Conservation (phyloP, 53 echinoderm and acorn worm genomes). For the Antedon mediterranea region DNA sequence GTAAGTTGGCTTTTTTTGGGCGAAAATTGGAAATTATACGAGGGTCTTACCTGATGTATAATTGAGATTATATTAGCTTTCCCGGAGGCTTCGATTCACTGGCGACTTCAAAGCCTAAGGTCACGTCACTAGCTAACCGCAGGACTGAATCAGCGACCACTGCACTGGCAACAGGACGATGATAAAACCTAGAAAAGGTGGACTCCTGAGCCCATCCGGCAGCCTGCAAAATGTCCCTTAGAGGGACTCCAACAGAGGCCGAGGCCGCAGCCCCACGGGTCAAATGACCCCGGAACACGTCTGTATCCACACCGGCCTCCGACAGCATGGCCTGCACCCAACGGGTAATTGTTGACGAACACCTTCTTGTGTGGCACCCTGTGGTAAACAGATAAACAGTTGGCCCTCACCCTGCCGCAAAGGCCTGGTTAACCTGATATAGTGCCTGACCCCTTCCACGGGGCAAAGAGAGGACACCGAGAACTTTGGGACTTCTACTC, state of each 20-base stretch:
- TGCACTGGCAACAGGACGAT: not conserved
- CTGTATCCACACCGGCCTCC: constrained; percentile 1
- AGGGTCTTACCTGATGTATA: too few species aligned
- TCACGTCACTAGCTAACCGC: not conserved
- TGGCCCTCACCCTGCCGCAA: not conserved
- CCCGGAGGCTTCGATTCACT: not conserved
- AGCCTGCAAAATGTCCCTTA: not conserved
- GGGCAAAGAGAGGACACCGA: not conserved
- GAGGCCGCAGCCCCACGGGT: constrained; percentile 6
- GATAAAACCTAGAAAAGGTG: constrained; percentile 10
- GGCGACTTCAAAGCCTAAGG: not conserved
- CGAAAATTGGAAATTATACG: too few species aligned
- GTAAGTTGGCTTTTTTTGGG: too few species aligned
- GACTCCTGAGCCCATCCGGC: constrained; percentile 6
- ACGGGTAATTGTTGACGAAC: constrained; percentile 8
- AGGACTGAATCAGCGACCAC: not conserved
- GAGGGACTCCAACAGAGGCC: not conserved
- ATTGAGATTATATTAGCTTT: not conserved
- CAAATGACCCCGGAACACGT: not conserved
- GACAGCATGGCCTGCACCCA: constrained; percentile 2
- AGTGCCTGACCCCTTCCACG: not conserved
- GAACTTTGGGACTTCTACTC: not conserved
- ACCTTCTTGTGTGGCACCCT: constrained; percentile 5
- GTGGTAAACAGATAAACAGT: constrained; percentile 6
- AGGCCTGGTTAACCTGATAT: not conserved